Evolutionary conservation across 2,113 vertebrate genomes (phyloP).

Genomic region (Limnothrissa miodon): DNA sequence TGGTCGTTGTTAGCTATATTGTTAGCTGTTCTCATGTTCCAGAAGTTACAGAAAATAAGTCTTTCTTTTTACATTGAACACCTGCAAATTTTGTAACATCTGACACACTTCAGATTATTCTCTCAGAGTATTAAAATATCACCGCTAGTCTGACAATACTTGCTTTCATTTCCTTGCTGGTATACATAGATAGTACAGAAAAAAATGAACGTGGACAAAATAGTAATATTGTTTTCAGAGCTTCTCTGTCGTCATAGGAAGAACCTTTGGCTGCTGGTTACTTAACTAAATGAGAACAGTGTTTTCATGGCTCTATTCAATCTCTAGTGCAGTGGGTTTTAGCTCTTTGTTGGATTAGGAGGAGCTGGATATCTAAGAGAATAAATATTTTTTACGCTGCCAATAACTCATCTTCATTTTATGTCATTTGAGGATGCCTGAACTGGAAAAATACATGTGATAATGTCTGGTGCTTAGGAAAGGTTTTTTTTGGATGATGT

Average conservation of each 20-base stretch:
- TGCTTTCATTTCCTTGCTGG: background rate
- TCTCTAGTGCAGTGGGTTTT: background rate
- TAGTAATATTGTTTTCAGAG: background rate
- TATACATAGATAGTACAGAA: background rate
- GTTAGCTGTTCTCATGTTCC: background rate
- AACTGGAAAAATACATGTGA: constrained; percentile 11
- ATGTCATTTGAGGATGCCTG: constrained; percentile 12
- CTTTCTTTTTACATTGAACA: background rate
- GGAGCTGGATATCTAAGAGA: background rate
- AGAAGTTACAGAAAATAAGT: background rate
- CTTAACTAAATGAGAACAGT: background rate
- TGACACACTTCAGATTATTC: background rate
- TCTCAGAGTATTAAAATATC: background rate
- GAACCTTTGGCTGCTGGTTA: background rate
- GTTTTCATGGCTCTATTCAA: background rate
- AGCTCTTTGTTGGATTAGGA: background rate
- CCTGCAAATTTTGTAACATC: background rate
- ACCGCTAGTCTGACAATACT: background rate
- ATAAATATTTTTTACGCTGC: background rate
- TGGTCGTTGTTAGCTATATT: background rate
- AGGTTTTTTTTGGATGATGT: constrained; percentile 43
- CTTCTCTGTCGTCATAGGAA: background rate
- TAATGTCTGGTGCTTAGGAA: constrained; percentile 20
- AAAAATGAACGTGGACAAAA: background rate
- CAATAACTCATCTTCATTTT: constrained; percentile 8